A percentile compares a stretch with the other conserved stretches of the same genome.
Conservation (phyloP, 2,888 invertebrate genomes). For the Yponomeuta plumbellus region DNA sequence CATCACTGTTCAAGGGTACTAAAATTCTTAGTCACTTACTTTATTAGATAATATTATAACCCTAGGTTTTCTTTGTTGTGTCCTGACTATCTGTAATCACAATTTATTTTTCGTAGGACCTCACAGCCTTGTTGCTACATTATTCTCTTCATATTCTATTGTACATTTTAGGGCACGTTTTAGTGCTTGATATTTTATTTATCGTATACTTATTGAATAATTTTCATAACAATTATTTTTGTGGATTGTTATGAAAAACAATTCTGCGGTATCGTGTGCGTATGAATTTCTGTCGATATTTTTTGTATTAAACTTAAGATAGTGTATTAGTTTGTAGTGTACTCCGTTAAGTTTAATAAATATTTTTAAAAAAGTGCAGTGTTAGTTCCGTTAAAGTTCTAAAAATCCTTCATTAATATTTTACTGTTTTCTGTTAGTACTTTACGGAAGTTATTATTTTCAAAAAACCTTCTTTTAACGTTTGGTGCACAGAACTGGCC, state of each 20-base stretch:
- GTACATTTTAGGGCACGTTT: conserved; percentile 29
- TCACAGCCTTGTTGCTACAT: conserved; percentile 19
- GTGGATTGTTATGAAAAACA: conserved; percentile 17
- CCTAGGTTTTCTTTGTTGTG: not conserved
- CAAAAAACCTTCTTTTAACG: too few species aligned
- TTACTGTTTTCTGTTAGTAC: too few species aligned
- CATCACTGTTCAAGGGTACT: not conserved
- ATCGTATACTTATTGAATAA: conserved; percentile 17
- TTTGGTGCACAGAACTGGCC: too few species aligned
- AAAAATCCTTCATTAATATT: too few species aligned
- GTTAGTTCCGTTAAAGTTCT: not conserved
- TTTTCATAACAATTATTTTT: conserved; percentile 16
- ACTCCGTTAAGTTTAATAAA: conserved; percentile 64
- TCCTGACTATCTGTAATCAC: not conserved
- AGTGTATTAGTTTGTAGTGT: conserved; percentile 46
- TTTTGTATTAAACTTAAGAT: conserved; percentile 57
- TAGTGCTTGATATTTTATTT: conserved; percentile 30
- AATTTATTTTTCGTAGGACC: not conserved
- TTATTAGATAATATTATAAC: not conserved
- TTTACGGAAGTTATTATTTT: too few species aligned
- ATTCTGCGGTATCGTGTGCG: conserved; percentile 28
- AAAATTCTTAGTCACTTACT: not conserved
- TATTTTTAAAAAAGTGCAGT: conserved; percentile 35
- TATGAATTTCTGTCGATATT: conserved; percentile 40
- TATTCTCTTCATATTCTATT: conserved; percentile 16